Conservation (phyloP, 2,888 invertebrate genomes). For the Drosophila recens region DNA sequence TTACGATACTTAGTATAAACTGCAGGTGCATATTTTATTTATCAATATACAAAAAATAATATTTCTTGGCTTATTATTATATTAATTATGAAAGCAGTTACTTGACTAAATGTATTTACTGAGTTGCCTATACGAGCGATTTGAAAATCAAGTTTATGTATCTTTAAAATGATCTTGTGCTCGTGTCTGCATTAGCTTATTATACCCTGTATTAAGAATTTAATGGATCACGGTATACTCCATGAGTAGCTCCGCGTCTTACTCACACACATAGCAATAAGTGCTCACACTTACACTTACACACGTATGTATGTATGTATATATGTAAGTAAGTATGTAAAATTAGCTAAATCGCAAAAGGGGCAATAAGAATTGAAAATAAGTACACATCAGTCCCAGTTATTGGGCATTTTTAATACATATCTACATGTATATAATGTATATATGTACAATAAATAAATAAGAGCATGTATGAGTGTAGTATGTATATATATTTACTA, state of each 20-base stretch:
- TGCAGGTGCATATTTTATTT: no score
- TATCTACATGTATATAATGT: background rate
- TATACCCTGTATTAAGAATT: background rate
- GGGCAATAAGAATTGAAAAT: slow-evolving; percentile 7
- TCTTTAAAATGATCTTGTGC: no score
- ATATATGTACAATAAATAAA: background rate
- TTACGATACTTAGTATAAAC: no score
- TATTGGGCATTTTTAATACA: background rate
- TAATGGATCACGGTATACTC: slow-evolving; percentile 1
- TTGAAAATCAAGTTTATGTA: no score
- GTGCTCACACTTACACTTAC: background rate
- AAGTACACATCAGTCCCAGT: background rate
- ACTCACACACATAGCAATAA: background rate
- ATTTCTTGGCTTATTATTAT: no score
- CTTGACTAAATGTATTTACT: no score
- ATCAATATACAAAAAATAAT: no score
- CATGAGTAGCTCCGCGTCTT: slow-evolving; percentile 11
- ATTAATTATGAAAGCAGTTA: no score
- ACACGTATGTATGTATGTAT: background rate
- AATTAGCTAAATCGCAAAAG: slow-evolving; percentile 11
- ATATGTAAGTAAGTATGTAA: slow-evolving; percentile 1
- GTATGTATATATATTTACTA: background rate
- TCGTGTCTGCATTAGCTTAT: background rate
- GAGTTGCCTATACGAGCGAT: no score
- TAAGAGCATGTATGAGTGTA: background rate